These are phyloP conservation scores for Callorhinus ursinus DNA, from an alignment of 2,113 vertebrate genomes.

Conservation along the genomic window DNA sequence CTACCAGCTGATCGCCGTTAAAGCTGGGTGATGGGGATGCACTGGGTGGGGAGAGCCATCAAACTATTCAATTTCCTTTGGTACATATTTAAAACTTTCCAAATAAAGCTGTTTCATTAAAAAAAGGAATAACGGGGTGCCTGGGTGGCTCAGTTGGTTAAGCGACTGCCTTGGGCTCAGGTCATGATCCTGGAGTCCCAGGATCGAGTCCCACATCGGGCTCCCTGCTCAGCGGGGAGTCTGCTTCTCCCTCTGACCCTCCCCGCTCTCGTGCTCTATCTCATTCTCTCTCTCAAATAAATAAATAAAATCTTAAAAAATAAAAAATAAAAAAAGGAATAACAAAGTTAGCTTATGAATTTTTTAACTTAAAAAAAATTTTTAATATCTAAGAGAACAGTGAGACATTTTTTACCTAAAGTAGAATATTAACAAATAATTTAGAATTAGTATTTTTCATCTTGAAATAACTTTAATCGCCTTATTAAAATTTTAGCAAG, in stretches of 20 bases:
- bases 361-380: neutral
- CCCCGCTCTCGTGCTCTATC: no score
- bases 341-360: neutral
- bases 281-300: no score
- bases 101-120: neutral
- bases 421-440: conserved; percentile 7
- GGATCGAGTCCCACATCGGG: no score
- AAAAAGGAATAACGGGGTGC: neutral
- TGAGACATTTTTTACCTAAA: neutral
- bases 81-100: conserved; percentile 7
- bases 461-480: neutral
- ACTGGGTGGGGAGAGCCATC: neutral
- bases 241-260: no score
- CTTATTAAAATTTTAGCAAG: conserved; percentile 2
- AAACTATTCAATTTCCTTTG: neutral
- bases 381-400: neutral
- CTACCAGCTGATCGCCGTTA: neutral
- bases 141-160: no score
- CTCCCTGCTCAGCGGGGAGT: no score
- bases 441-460: neutral
- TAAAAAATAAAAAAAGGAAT: neutral
- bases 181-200: no score
- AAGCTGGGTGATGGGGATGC: neutral
- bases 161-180: no score
- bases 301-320: no score